Conservation (phyloP, 2,113 vertebrate genomes). For the Eleginops maclovinus region DNA sequence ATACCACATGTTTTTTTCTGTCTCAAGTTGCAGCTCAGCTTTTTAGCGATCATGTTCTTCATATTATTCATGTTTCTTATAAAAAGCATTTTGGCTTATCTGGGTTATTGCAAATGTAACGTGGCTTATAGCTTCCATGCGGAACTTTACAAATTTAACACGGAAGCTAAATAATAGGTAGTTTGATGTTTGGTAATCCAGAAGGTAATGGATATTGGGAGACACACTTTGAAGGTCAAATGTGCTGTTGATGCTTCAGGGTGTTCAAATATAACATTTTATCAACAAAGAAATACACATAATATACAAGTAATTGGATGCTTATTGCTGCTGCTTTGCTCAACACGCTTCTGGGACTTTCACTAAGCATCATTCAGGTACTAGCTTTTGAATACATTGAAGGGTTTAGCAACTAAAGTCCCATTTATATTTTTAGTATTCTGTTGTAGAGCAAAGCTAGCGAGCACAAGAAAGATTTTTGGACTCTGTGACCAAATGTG, state of each 20-base stretch:
- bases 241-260: neutral
- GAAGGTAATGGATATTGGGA: conserved; percentile 7
- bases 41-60: conserved; percentile 9
- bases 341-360: neutral
- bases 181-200: neutral
- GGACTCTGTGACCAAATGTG: no score
- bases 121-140: neutral
- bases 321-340: neutral
- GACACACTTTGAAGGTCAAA: conserved; percentile 10
- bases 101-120: conserved; percentile 10
- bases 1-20: conserved; percentile 10
- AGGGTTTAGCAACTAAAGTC: no score
- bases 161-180: conserved; percentile 9
- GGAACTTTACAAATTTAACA: neutral
- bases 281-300: neutral
- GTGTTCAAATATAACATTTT: neutral
- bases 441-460: no score
- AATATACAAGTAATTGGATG: no score
- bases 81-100: conserved; percentile 14
- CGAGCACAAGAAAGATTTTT: no score
- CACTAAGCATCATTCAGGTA: no score
- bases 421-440: no score
- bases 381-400: no score
- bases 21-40: conserved; percentile 23
- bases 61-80: conserved; percentile 19